Base-by-base conservation (phyloP, 92 coral and sea anemone species). In the Phenganax subtilis region DNA sequence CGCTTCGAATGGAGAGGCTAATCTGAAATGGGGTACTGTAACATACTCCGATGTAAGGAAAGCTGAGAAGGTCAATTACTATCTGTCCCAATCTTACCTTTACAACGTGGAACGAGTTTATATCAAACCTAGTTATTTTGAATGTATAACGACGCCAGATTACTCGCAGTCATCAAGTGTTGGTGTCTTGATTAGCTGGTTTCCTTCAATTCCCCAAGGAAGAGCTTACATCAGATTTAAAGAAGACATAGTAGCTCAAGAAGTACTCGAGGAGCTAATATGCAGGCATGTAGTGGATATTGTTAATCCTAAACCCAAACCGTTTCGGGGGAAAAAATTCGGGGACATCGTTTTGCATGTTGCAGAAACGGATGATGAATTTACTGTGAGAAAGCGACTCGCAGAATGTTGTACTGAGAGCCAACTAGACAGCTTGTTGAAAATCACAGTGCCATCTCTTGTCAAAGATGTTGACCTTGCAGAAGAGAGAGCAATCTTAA, bases 361-460 rank as follows among this genome's bases (percentile, higher is more conserved):
- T 55, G 16, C 9, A 7, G 44, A 12, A 30, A 55, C 80, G 80
- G 80, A 55, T 10, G 80, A 75, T 20, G 80, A 75, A 75, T 75
- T 55, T 58, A 75, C 65, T 16, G 64, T 75, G 7, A 58, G 64
- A 16, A 73, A 73, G 51, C 29, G 20, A 52, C 58, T 73, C 5
- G 77, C 51, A 52, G 61, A 14, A 51, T 73, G 77, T 55, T 53
- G 77, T 54, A 17, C 44, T 0, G 30, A 14, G n/a, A 20, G 29
- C 53, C 73, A 68, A 68, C 7, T 68, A 30, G 52, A 75, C 30
- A 16, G 17, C 52, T 7, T 75, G 20, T 54, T 65, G 15, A 75
- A 75, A 56, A 55, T 75, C 25, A 55, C 66, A 15, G 80, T 75
- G 27, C 80, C 80, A n/a, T 75, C 80, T 10, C 71, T 65, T 65